Base-by-base conservation (phyloP, 2,797 vertebrate genomes). In the Emydoidea blandingii region DNA sequence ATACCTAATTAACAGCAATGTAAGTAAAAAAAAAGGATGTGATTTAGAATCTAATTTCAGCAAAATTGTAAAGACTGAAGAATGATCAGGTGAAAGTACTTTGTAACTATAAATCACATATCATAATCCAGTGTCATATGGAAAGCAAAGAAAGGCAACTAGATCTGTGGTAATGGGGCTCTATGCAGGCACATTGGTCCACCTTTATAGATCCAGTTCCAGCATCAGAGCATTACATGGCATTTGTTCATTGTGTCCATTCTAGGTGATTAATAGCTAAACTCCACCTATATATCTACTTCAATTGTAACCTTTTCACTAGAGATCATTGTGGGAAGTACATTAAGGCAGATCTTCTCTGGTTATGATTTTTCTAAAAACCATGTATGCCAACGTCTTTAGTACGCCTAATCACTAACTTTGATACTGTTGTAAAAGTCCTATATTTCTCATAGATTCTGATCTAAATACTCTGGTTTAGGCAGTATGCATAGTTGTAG, bases 11-110 rank as follows among this genome's bases (percentile, higher is more conserved):
- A 92, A 92, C 44, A 95, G 68, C 88, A 91, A 57, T 6, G 6
- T n/a, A 81, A 83, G 49, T 89, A 79, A 92, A 88, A 91, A 91
- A 91, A 74, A 91, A 85, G 54, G 54, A 52, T 59, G 2, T 89
- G 79, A 81, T 91, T 52, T 29, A 49, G 34, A 92, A 74, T 94
- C 91, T 81, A 87, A 41, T 57, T 81, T 91, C 59, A 90, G 29
- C 15, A 37, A 84, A 19, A 62, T 9, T 86, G 6, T 1, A 3
- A 79, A 15, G 27, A 86, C 1, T 47, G 49, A 44, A 81, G 37
- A 50, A 41, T n/a, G 12, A 90, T 37, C 34, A 86, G 31, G 76
- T 62, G 54, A 89, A 85, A 19, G 79, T 84, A 89, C 52, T 19
- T 34, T 65, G 81, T 79, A 90, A 62, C 14, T 76, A 12, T 79